These are phyloP conservation scores for Pogonomyrmex barbatus DNA, from an alignment of 1,140 invertebrate species.

Conservation along the genomic window DNA sequence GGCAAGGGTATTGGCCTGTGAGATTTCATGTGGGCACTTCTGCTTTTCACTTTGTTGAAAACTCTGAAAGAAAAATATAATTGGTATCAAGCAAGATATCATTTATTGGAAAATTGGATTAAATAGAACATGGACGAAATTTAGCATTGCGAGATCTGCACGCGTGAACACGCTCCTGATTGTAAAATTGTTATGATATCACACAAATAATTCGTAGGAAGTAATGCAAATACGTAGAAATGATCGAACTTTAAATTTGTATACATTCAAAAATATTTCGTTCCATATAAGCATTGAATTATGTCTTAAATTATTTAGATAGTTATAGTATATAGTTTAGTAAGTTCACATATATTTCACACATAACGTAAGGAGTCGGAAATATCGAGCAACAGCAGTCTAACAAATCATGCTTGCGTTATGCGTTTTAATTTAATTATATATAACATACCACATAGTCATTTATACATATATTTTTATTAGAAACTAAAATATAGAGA, in stretches of 20 bases:
- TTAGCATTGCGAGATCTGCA: conserved; percentile 2
- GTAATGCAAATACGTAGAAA: conserved; percentile 16
- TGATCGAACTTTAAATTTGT: conserved; percentile 16
- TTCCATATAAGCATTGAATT: conserved; percentile 31
- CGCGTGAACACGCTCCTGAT: conserved; percentile 1
- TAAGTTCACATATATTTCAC: conserved; percentile 56
- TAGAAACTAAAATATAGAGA: conserved; percentile 41
- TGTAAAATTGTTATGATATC: conserved; percentile 10
- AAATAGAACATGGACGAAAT: neutral
- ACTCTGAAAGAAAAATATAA: conserved; percentile 91
- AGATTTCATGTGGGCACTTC: conserved; percentile 99
- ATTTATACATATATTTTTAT: conserved; percentile 55
- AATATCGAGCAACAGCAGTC: conserved; percentile 59
- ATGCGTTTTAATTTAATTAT: conserved; percentile 46
- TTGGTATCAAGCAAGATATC: conserved; percentile 32
- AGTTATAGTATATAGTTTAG: conserved; percentile 43
- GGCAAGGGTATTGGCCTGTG: conserved; percentile 90
- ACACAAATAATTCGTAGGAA: neutral
- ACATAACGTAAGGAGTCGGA: conserved; percentile 42
- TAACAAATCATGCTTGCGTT: conserved; percentile 59
- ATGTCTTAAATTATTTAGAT: conserved; percentile 13
- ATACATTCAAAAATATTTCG: conserved; percentile 35
- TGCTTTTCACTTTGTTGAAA: conserved; percentile 98
- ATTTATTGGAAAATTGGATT: neutral
- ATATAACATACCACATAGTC: conserved; percentile 46